A percentile compares a stretch with the other conserved stretches of the same genome.
Conservation (phyloP, 2,113 vertebrate genomes). For the Coptodon rendalli region DNA sequence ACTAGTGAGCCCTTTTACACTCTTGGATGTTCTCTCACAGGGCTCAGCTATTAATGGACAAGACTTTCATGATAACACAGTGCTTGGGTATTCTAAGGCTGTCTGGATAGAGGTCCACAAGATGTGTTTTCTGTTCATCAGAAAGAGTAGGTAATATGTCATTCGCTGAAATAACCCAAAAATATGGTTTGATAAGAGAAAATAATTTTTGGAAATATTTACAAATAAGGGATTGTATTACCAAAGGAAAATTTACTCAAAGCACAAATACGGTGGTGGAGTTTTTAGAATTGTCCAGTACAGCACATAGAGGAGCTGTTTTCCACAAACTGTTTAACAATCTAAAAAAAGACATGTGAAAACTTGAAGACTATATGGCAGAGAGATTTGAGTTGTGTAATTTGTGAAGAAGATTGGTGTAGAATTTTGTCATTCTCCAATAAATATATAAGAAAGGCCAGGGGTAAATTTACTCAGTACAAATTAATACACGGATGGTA, state of each 20-base stretch:
- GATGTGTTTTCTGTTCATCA: too few relatives aligned
- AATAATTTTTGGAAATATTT: too few relatives aligned
- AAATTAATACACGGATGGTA: not conserved
- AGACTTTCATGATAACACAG: not conserved
- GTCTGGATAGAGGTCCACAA: not conserved
- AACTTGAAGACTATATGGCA: not conserved
- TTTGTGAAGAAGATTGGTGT: not conserved
- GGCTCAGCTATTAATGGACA: not conserved
- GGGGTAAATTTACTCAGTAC: not conserved
- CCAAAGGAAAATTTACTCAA: too few relatives aligned
- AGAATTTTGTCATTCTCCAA: not conserved
- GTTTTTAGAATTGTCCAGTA: too few relatives aligned
- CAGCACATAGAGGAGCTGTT: too few relatives aligned
- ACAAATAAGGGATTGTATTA: too few relatives aligned
- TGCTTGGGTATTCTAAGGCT: accelerated
- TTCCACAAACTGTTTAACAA: too few relatives aligned
- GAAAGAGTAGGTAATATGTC: too few relatives aligned
- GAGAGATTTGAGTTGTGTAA: not conserved
- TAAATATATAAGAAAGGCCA: not conserved
- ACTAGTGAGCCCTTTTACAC: not conserved
- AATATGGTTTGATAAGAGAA: too few relatives aligned
- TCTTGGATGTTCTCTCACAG: not conserved
- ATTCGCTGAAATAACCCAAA: too few relatives aligned
- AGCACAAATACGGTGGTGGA: too few relatives aligned
- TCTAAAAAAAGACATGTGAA: not conserved